Evolutionary conservation across 2,797 vertebrate genomes (phyloP).

Genomic region (Menidia menidia): DNA sequence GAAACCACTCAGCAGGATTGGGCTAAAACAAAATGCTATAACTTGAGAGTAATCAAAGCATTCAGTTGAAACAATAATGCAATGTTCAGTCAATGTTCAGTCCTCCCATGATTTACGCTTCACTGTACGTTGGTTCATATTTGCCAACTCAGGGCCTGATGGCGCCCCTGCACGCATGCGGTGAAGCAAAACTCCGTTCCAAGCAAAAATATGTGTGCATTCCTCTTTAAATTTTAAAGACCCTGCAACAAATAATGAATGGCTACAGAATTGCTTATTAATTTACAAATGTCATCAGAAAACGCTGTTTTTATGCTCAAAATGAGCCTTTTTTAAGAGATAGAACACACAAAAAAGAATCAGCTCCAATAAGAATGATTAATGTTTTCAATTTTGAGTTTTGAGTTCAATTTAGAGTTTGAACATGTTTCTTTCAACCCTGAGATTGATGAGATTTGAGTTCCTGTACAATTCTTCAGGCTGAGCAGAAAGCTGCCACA

Average conservation of each 20-base stretch:
- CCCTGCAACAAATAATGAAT: neutral
- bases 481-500: neutral
- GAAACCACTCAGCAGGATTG: neutral
- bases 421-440: constrained; percentile 11
- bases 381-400: neutral
- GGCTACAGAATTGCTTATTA: neutral
- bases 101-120: too few species aligned
- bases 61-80: too few species aligned
- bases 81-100: too few species aligned
- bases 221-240: constrained; percentile 10
- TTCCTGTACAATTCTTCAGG: neutral
- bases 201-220: neutral
- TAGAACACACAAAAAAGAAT: neutral
- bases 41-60: too few species aligned
- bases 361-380: neutral
- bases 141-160: neutral
- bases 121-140: neutral
- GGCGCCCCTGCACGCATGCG: neutral
- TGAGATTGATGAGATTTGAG: neutral
- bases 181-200: neutral
- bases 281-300: too few species aligned
- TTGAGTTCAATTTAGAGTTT: too few species aligned
- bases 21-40: too few species aligned
- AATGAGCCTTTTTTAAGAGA: too few species aligned
- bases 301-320: too few species aligned